Evolutionary conservation across 1,140 invertebrate genomes (phyloP).

Genomic region (Anthonomus grandis): DNA sequence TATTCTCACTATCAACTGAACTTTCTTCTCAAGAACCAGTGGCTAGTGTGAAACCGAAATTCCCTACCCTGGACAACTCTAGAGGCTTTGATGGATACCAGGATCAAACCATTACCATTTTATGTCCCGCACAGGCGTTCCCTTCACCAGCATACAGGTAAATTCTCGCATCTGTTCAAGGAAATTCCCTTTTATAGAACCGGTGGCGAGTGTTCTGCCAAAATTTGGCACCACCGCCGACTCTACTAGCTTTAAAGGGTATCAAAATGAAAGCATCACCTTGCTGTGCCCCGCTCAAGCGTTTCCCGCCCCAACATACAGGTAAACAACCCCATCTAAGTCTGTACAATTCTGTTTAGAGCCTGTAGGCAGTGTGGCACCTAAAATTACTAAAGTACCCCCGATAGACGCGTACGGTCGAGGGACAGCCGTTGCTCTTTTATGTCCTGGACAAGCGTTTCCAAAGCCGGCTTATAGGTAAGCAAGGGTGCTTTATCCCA

Average conservation of each 20-base stretch:
- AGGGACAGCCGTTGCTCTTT: constrained; percentile 46
- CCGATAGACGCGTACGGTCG: constrained; percentile 60
- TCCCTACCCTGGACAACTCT: constrained; percentile 55
- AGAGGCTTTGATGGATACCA: constrained; percentile 35
- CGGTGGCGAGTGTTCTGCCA: constrained; percentile 55
- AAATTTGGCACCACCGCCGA: constrained; percentile 54
- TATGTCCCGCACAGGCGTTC: constrained; percentile 65
- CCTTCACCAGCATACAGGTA: constrained; percentile 65
- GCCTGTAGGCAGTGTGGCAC: constrained; percentile 60
- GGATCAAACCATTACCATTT: constrained; percentile 40
- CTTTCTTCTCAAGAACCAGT: constrained; percentile 69
- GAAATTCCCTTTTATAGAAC: constrained; percentile 48
- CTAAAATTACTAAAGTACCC: constrained; percentile 65
- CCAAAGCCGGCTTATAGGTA: constrained; percentile 67
- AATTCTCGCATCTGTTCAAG: constrained; percentile 36
- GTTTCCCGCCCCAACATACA: constrained; percentile 61
- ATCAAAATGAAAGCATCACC: constrained; percentile 49
- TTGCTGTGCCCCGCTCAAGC: constrained; percentile 60
- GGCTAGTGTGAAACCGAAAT: constrained; percentile 65
- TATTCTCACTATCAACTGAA: too few species aligned
- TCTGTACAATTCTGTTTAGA: constrained; percentile 47
- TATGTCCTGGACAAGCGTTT: constrained; percentile 65
- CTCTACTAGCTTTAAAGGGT: constrained; percentile 38
- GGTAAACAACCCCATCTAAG: constrained; percentile 48
- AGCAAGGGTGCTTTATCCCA: constrained; percentile 16